Evolutionary conservation across 2,113 vertebrate genomes (phyloP).

Genomic region (Pontoporia blainvillei): DNA sequence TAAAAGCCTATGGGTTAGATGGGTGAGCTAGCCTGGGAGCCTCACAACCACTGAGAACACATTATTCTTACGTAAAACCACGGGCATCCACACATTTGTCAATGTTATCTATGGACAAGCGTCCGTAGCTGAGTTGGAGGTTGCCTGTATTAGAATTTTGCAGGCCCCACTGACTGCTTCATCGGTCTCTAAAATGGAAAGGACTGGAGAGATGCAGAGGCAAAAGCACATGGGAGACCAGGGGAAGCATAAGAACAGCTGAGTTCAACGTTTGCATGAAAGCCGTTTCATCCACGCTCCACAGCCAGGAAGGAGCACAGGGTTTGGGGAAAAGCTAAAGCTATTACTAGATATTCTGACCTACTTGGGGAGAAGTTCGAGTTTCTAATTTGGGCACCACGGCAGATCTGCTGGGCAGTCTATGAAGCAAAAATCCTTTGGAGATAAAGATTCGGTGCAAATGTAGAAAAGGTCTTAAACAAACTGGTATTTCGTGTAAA

Average conservation of each 20-base stretch:
- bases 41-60: neutral
- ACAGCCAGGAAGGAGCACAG: neutral
- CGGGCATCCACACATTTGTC: too few relatives aligned
- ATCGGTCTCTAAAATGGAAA: neutral
- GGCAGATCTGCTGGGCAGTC: neutral
- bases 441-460: neutral
- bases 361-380: constrained; percentile 37
- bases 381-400: constrained; percentile 35
- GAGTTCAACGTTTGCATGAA: neutral
- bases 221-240: neutral
- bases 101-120: neutral
- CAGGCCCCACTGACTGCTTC: neutral
- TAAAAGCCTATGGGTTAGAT: neutral
- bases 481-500: neutral
- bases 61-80: neutral
- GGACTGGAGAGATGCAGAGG: neutral
- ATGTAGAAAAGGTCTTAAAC: constrained; percentile 14
- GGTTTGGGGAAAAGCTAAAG: neutral
- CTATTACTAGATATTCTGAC: constrained; percentile 34
- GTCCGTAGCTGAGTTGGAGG: neutral
- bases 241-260: neutral
- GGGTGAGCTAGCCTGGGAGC: neutral
- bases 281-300: neutral
- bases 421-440: neutral
- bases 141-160: neutral